These are phyloP conservation scores for Tragelaphus buxtoni DNA, from an alignment of 2,113 vertebrate species.

Conservation along the genomic window DNA sequence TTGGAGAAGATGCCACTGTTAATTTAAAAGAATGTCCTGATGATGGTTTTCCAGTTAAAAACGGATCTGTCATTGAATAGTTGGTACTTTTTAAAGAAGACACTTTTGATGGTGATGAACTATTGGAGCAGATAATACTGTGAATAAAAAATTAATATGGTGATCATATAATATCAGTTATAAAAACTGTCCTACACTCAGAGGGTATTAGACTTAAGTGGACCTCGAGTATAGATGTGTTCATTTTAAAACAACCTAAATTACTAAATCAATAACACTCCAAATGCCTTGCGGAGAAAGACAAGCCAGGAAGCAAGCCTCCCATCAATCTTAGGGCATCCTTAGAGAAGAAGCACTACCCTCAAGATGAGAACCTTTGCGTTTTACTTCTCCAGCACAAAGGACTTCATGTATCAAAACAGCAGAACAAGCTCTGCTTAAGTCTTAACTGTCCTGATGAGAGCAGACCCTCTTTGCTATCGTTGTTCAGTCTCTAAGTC, in stretches of 20 bases:
- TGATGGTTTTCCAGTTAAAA: constrained; percentile 22
- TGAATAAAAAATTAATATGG: background rate
- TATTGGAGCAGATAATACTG: background rate
- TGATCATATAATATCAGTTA: background rate
- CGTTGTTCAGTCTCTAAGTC: background rate
- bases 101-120: background rate
- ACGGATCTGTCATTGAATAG: background rate
- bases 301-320: background rate
- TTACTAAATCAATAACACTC: background rate
- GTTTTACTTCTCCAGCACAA: background rate
- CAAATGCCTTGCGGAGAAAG: background rate
- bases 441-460: background rate
- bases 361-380: background rate
- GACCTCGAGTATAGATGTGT: background rate
- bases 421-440: background rate
- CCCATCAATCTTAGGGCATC: background rate
- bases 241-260: background rate
- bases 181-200: background rate
- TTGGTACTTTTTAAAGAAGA: background rate
- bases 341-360: background rate
- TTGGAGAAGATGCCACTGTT: background rate
- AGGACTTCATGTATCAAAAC: background rate
- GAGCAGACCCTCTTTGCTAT: background rate
- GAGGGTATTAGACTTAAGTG: background rate
- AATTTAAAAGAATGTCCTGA: constrained; percentile 5